These are phyloP conservation scores for Syngnathoides biaculeatus DNA, from an alignment of 2,113 vertebrate species.

Conservation along the genomic window DNA sequence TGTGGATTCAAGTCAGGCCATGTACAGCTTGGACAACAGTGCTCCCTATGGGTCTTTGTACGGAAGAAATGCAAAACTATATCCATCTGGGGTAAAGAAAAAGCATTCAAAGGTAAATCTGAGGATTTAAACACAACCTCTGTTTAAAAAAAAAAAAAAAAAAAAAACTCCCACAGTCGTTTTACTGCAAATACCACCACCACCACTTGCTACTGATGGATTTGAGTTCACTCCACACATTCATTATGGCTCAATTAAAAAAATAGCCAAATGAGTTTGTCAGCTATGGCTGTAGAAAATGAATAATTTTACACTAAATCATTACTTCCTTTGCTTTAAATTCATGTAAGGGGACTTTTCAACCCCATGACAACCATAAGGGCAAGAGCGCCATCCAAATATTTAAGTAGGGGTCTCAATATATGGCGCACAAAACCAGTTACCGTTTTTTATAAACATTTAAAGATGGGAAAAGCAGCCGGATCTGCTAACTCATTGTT, in stretches of 20 bases:
- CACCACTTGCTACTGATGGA: background rate
- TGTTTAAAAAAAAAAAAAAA: no score
- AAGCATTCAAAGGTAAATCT: background rate
- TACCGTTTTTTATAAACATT: no score
- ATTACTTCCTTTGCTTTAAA: background rate
- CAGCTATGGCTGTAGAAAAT: background rate
- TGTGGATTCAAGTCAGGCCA: background rate
- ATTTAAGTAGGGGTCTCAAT: background rate
- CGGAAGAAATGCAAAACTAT: background rate
- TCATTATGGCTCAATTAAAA: background rate
- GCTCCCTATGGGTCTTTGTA: constrained; percentile 45
- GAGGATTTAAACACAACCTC: background rate
- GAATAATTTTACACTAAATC: background rate
- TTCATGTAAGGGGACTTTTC: background rate
- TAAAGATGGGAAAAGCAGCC: constrained; percentile 23
- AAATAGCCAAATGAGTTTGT: background rate
- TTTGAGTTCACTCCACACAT: background rate
- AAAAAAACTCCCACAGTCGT: background rate
- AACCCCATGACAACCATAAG: background rate
- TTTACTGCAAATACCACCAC: background rate
- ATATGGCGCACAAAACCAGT: no score
- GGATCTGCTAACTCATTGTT: constrained; percentile 13
- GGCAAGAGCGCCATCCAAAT: background rate
- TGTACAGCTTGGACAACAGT: constrained; percentile 65
- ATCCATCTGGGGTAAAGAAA: background rate